Evolutionary conservation across 2,888 invertebrate species (phyloP).

Genomic region (Dryobotodes eremita): DNA sequence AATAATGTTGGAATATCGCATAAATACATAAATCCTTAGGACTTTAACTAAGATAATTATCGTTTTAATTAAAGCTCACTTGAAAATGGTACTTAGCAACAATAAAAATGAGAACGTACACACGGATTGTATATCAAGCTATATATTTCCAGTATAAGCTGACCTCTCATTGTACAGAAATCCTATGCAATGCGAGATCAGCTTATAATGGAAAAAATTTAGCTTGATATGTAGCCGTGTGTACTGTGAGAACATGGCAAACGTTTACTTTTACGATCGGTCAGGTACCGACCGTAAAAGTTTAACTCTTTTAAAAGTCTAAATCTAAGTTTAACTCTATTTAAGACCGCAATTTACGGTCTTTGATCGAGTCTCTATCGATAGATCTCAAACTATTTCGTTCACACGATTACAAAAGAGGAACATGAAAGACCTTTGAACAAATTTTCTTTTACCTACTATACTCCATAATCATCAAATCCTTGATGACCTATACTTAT

Average conservation of each 20-base stretch:
- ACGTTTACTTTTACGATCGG: too few species aligned
- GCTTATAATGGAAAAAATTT: too few species aligned
- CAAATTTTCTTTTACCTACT: neutral
- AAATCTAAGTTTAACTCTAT: neutral
- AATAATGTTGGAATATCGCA: neutral
- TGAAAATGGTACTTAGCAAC: too few species aligned
- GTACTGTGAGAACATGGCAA: too few species aligned
- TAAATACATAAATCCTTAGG: neutral
- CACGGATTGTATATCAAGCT: too few species aligned
- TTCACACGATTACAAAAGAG: neutral
- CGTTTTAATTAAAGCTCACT: neutral
- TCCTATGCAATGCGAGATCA: too few species aligned
- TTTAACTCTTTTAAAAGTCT: too few species aligned
- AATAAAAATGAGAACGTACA: neutral
- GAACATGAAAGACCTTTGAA: neutral
- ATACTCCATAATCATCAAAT: neutral
- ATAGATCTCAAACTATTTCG: neutral
- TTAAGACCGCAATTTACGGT: neutral
- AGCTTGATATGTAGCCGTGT: too few species aligned
- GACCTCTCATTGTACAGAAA: too few species aligned
- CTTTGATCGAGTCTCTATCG: too few species aligned
- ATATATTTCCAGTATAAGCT: too few species aligned
- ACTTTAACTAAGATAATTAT: neutral
- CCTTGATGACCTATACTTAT: neutral
- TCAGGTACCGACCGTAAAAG: too few species aligned